Conservation (phyloP, 1,140 invertebrate species). For the Bombus vancouverensis region DNA sequence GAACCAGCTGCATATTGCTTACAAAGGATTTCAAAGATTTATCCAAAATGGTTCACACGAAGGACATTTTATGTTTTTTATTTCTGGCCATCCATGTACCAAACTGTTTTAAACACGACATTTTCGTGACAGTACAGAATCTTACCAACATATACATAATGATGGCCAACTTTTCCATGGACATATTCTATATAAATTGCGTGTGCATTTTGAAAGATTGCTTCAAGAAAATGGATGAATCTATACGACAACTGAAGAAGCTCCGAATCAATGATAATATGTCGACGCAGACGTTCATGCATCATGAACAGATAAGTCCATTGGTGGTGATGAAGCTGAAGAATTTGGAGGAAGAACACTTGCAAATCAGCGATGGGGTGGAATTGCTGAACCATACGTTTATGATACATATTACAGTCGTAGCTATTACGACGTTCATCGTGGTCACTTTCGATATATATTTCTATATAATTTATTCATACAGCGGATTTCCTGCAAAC, state of each 20-base stretch:
- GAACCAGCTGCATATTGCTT: slow-evolving; percentile 63
- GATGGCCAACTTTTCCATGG: slow-evolving; percentile 66
- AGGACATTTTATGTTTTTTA: slow-evolving; percentile 71
- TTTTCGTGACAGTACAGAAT: slow-evolving; percentile 19
- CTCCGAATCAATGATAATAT: slow-evolving; percentile 60
- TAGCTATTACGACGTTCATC: slow-evolving; percentile 72
- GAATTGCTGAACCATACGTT: slow-evolving; percentile 72
- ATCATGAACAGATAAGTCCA: slow-evolving; percentile 70
- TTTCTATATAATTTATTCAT: slow-evolving; percentile 69
- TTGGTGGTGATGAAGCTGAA: slow-evolving; percentile 71
- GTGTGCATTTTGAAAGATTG: slow-evolving; percentile 70
- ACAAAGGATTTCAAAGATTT: slow-evolving; percentile 59
- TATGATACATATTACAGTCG: slow-evolving; percentile 66
- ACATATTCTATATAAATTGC: slow-evolving; percentile 75
- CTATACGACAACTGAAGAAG: slow-evolving; percentile 58
- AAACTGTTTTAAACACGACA: slow-evolving; percentile 38
- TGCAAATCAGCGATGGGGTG: slow-evolving; percentile 72
- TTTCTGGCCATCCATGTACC: slow-evolving; percentile 53
- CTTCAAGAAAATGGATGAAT: slow-evolving; percentile 70
- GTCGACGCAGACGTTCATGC: slow-evolving; percentile 67
- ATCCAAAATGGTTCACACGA: slow-evolving; percentile 68
- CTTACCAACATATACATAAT: slow-evolving; percentile 54
- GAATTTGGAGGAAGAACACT: slow-evolving; percentile 72
- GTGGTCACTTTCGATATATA: slow-evolving; percentile 78
- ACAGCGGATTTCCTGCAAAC: accelerated